Evolutionary conservation across 2,797 vertebrate genomes (phyloP), one percentile per base, ranked within the genome.

Genomic region (Knipowitschia caucasica): DNA sequence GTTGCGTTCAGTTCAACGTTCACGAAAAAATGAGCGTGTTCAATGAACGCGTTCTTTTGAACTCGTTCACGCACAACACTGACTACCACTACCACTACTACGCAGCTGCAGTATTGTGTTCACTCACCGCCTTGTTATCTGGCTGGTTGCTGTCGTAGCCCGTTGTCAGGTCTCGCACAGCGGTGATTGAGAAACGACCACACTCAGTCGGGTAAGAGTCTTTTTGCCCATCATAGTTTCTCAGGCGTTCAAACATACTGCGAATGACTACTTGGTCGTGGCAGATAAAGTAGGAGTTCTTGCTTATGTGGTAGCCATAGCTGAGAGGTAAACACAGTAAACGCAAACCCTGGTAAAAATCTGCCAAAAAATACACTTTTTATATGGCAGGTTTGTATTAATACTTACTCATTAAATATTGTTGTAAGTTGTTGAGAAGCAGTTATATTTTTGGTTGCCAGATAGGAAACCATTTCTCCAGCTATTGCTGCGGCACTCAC

Each of bases 261-360:
- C 75, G 81, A 75, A 96, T 95, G 55, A 90, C 92, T 35, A 82
- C 77, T 86, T 92, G 94, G 73, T 98, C 91, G 0, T 95, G 89
- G 82, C 96, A 99, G 83, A 99, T 95, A 66, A 98, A 99, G 87
- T 99, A 99, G 0, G 97, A 98, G 81, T 96, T 93, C 78, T 93
- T 94, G 60, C 91, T 93, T 75, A 98, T 89, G 86, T 99, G 97
- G 77, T 96, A 94, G 53, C 97, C 97, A 0, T 98, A 99, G 68
- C 97, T 99, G 81, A 52, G 4, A 20, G 36, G 56, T 23, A n/a
- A n/a, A n/a, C n/a, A 59, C 10, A 50, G 26, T 15, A 2, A 35
- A 50, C 50, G 9, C n/a, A n/a, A n/a, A n/a, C n/a, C n/a, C n/a
- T n/a, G n/a, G n/a, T n/a, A 35, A 11, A 18, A 24, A 8, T 52